Percentiles rank a stretch among this genome's conserved stretches.
These are phyloP conservation scores for Malurus melanocephalus DNA, from an alignment of 2,113 vertebrate genomes.

Conservation along the genomic window DNA sequence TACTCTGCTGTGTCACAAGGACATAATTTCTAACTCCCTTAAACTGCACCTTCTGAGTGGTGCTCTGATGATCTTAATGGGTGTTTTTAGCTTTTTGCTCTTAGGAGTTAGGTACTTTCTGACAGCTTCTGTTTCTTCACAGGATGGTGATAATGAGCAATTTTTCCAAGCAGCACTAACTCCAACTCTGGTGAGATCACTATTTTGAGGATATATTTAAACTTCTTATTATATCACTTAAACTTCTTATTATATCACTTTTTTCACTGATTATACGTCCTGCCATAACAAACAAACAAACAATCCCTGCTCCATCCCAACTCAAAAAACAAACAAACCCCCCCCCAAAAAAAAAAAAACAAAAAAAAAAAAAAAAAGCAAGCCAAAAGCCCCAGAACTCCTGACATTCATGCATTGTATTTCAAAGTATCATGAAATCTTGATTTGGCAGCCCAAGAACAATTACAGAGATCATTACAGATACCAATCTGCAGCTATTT, in stretches of 20 bases:
- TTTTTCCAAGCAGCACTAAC: background rate
- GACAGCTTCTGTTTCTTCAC: background rate
- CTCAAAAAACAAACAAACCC: background rate
- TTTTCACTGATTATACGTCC: background rate
- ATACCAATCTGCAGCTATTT: background rate
- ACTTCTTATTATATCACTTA: background rate
- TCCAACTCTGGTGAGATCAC: background rate
- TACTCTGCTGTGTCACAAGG: background rate
- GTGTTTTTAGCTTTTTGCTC: background rate
- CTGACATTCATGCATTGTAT: background rate
- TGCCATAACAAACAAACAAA: background rate
- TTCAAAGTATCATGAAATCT: background rate
- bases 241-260: background rate
- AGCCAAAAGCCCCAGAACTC: background rate
- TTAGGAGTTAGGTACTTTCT: background rate
- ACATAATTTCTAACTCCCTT: background rate
- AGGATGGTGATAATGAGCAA: background rate
- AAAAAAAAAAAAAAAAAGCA: background rate
- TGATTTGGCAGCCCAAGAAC: background rate
- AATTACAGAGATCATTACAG: background rate
- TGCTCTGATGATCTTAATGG: background rate
- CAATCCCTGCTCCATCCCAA: rapidly evolving
- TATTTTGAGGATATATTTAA: background rate
- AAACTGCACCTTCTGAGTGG: background rate
- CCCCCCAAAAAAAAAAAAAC: background rate